Evolutionary conservation across 2,888 invertebrate genomes (phyloP), one percentile per base, ranked within the genome.

Genomic region (Norana najaformis): DNA sequence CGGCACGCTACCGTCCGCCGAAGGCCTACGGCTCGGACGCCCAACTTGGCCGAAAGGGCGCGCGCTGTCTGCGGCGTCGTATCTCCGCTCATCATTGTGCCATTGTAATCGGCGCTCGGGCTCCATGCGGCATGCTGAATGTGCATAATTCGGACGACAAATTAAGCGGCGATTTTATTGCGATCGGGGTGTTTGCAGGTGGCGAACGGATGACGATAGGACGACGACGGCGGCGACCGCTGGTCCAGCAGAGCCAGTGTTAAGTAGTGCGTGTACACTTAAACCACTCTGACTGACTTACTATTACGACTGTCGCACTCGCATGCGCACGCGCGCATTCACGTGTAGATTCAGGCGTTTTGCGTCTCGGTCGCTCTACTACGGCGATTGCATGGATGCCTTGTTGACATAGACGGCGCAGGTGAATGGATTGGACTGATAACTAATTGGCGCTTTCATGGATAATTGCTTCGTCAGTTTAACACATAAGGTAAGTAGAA

Each of bases 121-220:
- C 35, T 13, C 83, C 35, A 34, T 36, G 83, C 30, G 34, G 83
- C 83, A 35, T 83, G 14, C n/a, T 35, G 18, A 83, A 83, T 35
- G 83, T 35, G 83, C 36, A 36, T 83, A 83, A 34, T 3, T 36
- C 36, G 83, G 16, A 20, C 85, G 37, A 85, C 85, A 85, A 85
- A 85, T 85, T 85, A 85, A 85, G 85, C 85, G 34, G 85, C 85
- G 85, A 85, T 85, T 85, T 85, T 85, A 85, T 85, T 85, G 85
- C 36, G 36, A 37, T 85, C 37, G 36, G 85, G 35, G 85, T 85
- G 85, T 85, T 37, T 85, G 85, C 85, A 35, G 85, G 85, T 85
- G 85, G 69, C 69, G 69, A 69, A n/a, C 69, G 69, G n/a, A 69
- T 69, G 69, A 69, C 69, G 69, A 30, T 16, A 16, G 3, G 5